Base-by-base conservation (phyloP, 2,888 invertebrate species). In the Halictus quadricinctus region DNA sequence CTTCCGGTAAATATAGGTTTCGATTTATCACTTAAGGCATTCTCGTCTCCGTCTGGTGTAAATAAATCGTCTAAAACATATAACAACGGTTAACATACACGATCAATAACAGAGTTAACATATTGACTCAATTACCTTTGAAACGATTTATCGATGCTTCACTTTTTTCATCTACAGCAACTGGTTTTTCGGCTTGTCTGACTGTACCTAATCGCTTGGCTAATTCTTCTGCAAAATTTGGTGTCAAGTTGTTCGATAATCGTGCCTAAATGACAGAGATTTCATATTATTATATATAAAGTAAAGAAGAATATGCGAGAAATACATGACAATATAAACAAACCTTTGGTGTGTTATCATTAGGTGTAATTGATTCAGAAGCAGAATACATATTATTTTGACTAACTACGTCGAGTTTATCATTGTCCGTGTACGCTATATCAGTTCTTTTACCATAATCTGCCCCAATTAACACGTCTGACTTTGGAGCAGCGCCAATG, bases 191-290 rank as follows among this genome's bases (percentile, higher is more conserved):
- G 0, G 95, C 92, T 76, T 94, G 94, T 72, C 95, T 91, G 73
- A 95, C 95, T 81, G 95, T 95, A 2, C 95, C 96, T 36, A 97
- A 94, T 85, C 96, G 95, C 73, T 96, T 95, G 0, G 96, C 96
- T 73, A 97, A 93, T 90, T 96, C 96, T 7, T 96, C 96, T 0
- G 96, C 97, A 86, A 96, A 95, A 86, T 95, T 96, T 18, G 89
- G 88, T 58, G 83, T 25, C n/a, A 90, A 66, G 72, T 88, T 79
- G 69, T 80, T 88, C 18, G 79, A 21, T 29, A 79, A 70, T 66
- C 81, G 72, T 8, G 78, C 74, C 90, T 90, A 43, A 15, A 60
- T 15, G 50, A 84, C 1, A 0, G 41, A 70, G 0, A 41, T 64
- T 58, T 76, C 72, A 48, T 36, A 79, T 73, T 73, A 74, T 66